Evolutionary conservation across 1,140 invertebrate species (phyloP), one percentile per base, ranked within the genome.

Genomic region (Cataglyphis hispanica): DNA sequence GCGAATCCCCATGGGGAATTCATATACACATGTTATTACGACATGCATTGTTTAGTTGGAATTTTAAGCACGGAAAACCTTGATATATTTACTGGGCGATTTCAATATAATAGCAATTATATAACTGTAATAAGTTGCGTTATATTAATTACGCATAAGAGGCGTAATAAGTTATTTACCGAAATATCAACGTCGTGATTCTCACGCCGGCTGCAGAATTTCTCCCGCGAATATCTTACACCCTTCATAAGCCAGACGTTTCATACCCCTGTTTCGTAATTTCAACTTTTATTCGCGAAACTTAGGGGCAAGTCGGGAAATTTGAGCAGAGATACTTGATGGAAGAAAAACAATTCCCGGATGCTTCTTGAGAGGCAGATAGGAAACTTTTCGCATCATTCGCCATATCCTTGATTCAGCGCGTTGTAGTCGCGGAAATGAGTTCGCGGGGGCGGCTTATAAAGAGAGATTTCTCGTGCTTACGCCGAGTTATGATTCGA

Each of bases 391-490:
- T 77, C 72, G 66, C 50, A 84, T 88, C 86, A 66, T 85, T 89
- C 74, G 83, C 78, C 77, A 69, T 72, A 50, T 40, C 22, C 46
- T 43, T 87, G 53, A 84, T 88, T 46, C 64, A 46, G 27, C 37
- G 40, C 19, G 66, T 85, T 61, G 50, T 63, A 56, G 37, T 1
- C 67, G 61, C 91, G 92, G 92, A 93, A 93, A 93, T 93, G 92
- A 93, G 91, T 89, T 89, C 88, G 89, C 80, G 86, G 67, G 84
- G 90, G 90, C 88, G 87, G 86, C 88, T 93, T 92, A 91, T 91
- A 86, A 90, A 89, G 69, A 75, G 86, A 50, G 89, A 93, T 93
- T 92, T 89, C 91, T 92, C 90, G 85, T 67, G 66, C 77, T 77
- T 43, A 37, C 67, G 64, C n/a, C 56, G 63, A 88, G 67, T 87